These are phyloP conservation scores for Oophaga pumilio DNA, from an alignment of 2,113 vertebrate species.

Conservation along the genomic window DNA sequence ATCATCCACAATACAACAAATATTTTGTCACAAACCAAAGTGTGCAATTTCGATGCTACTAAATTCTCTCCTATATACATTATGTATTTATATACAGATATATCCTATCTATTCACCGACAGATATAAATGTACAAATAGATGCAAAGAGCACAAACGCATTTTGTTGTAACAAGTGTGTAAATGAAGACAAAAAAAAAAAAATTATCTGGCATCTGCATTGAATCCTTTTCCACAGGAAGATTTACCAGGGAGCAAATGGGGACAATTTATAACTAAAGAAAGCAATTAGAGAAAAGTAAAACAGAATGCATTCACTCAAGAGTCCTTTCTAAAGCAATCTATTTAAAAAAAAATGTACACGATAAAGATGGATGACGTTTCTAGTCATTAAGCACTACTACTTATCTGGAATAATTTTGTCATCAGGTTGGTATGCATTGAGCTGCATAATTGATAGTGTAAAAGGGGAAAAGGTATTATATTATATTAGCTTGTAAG, in stretches of 20 bases:
- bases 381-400: not conserved
- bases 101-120: too few species aligned
- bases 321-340: not conserved
- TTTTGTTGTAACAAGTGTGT: too few species aligned
- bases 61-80: too few species aligned
- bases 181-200: too few species aligned
- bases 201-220: not conserved
- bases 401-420: conserved; percentile 4
- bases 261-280: not conserved
- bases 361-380: not conserved
- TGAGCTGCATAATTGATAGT: not conserved
- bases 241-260: not conserved
- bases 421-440: not conserved
- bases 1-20: too few species aligned
- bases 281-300: not conserved
- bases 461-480: not conserved
- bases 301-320: not conserved
- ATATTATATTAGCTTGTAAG: conserved; percentile 25
- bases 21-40: too few species aligned
- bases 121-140: too few species aligned
- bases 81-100: too few species aligned
- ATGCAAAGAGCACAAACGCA: too few species aligned
- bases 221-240: not conserved
- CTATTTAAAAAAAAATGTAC: not conserved
- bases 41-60: too few species aligned